Evolutionary conservation across 1,140 invertebrate species (phyloP).

Genomic region (Drosophila lowei): DNA sequence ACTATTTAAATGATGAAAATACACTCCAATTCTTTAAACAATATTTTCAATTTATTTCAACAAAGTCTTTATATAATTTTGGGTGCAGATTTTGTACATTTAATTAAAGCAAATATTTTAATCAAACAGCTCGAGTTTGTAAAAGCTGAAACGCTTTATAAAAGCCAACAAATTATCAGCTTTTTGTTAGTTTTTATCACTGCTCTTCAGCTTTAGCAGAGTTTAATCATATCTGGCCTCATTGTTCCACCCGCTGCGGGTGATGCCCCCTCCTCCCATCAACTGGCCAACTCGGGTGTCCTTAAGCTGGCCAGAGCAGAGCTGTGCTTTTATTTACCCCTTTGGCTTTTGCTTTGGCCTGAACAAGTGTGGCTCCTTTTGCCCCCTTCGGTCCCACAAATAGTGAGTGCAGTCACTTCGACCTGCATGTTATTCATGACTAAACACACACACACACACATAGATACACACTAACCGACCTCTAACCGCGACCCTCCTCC

Average conservation of each 20-base stretch:
- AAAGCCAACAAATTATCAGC: constrained; percentile 44
- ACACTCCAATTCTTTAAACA: too few relatives aligned
- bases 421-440: constrained; percentile 79
- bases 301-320: constrained; percentile 53
- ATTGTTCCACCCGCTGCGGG: constrained; percentile 57
- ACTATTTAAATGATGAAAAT: too few relatives aligned
- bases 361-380: constrained; percentile 68
- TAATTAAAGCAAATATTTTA: background rate
- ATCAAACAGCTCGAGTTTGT: constrained; percentile 13
- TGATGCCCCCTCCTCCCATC: background rate
- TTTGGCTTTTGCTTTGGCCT: constrained; percentile 73
- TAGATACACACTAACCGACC: constrained; percentile 25
- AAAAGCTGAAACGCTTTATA: constrained; percentile 22
- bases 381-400: constrained; percentile 5
- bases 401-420: constrained; percentile 58
- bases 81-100: background rate
- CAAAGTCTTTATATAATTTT: too few relatives aligned
- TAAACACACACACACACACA: constrained; percentile 55
- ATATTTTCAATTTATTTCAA: too few relatives aligned
- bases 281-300: constrained; percentile 30
- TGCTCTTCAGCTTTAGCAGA: constrained; percentile 50
- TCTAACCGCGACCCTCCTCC: constrained; percentile 42
- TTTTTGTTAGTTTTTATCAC: constrained; percentile 44
- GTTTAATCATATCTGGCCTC: constrained; percentile 69
- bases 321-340: constrained; percentile 75